Conservation (phyloP, 2,113 vertebrate species). For the Otis tarda region DNA sequence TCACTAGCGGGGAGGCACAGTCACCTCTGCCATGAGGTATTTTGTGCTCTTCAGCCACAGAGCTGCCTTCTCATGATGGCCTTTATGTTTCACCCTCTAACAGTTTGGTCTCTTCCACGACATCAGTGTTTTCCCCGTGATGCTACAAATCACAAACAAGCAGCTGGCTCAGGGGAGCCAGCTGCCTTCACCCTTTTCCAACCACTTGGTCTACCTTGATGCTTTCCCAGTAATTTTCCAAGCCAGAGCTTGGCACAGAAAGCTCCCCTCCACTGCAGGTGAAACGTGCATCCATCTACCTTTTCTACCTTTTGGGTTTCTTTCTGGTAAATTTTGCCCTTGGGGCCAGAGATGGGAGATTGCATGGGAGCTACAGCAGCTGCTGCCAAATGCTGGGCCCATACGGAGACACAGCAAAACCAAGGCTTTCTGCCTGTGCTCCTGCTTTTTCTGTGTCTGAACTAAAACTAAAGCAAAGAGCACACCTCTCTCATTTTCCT, state of each 20-base stretch:
- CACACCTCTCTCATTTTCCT: not conserved
- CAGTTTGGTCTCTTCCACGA: not conserved
- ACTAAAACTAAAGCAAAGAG: not conserved
- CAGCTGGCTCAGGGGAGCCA: not conserved
- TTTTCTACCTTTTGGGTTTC: not conserved
- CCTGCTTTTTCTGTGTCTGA: not conserved
- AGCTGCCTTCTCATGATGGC: not conserved
- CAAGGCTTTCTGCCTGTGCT: not conserved
- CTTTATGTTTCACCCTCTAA: not conserved
- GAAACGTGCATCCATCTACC: not conserved
- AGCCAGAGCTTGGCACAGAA: not conserved
- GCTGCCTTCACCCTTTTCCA: not conserved
- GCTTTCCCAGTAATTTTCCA: not conserved
- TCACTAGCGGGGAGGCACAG: not conserved
- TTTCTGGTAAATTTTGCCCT: not conserved
- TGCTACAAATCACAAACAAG: not conserved
- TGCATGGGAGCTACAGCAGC: rapidly evolving
- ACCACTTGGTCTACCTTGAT: rapidly evolving
- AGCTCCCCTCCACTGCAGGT: not conserved
- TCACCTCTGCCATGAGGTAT: not conserved
- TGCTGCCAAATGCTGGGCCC: rapidly evolving
- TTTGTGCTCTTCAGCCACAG: not conserved
- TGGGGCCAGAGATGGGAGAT: not conserved
- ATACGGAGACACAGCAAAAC: not conserved
- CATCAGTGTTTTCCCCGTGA: not conserved